Evolutionary conservation across 2,113 vertebrate species (phyloP).

Genomic region (Drymodes brunneopygia): DNA sequence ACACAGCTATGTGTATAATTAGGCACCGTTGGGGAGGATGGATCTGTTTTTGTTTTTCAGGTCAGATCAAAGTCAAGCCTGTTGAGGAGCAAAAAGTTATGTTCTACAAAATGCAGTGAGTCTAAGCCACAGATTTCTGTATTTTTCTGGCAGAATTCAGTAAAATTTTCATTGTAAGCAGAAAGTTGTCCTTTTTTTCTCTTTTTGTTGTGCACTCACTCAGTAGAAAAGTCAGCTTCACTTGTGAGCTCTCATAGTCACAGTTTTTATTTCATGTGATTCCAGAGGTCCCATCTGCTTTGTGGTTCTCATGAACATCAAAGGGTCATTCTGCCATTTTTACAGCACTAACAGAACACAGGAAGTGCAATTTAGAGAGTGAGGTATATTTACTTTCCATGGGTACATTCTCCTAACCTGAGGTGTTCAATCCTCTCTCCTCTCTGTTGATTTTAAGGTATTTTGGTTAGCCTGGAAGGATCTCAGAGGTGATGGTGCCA

Average conservation of each 20-base stretch:
- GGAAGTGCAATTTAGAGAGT: not conserved
- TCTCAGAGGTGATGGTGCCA: fast-evolving
- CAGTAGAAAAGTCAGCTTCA: not conserved
- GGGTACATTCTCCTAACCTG: not conserved
- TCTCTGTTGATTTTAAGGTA: not conserved
- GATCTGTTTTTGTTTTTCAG: not conserved
- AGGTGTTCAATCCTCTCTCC: not conserved
- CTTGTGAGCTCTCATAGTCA: not conserved
- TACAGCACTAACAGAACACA: not conserved
- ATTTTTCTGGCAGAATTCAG: not conserved
- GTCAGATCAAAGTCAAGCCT: not conserved
- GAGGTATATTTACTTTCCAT: not conserved
- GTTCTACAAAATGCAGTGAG: not conserved
- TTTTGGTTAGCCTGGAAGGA: not conserved
- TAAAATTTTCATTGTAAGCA: not conserved
- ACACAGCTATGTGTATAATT: not conserved
- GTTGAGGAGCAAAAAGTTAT: not conserved
- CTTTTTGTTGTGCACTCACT: not conserved
- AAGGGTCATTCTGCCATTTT: not conserved
- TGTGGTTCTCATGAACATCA: slow-evolving; percentile 8
- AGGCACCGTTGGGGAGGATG: not conserved
- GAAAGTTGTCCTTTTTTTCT: not conserved
- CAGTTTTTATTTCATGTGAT: not conserved
- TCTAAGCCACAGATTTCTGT: not conserved
- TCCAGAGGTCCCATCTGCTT: not conserved